phyloP scores from a whole-genome alignment of 2,888 invertebrate genomes.

The Pimpla rufipes region DNA sequence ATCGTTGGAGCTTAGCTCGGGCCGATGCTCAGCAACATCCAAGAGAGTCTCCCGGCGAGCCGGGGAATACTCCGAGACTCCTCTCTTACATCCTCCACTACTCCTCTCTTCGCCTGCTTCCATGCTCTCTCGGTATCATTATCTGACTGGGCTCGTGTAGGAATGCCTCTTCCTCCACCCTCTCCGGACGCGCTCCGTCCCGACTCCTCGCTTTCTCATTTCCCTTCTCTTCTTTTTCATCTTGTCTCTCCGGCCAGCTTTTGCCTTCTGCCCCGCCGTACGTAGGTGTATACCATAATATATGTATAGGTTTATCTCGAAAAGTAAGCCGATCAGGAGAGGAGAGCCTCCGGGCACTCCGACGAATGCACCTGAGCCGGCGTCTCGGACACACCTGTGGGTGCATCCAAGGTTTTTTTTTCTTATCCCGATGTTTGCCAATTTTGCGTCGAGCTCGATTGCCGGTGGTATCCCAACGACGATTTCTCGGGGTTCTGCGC shows the following conservation, averaged over 20 bases:
- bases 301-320: conserved; percentile 38
- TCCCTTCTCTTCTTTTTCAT: conserved; percentile 29
- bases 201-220: conserved; percentile 21
- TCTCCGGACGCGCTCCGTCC: conserved; percentile 44
- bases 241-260: conserved; percentile 17
- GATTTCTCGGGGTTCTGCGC: neutral
- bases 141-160: conserved; percentile 77
- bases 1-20: conserved; percentile 37
- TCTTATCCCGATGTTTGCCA: conserved; percentile 33
- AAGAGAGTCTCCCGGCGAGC: conserved; percentile 24
- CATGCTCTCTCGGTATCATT: conserved; percentile 78
- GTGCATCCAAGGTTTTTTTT: conserved; percentile 40
- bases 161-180: conserved; percentile 74
- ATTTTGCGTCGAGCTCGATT: conserved; percentile 1
- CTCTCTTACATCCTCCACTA: no score
- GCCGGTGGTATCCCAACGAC: neutral
- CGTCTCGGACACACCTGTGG: conserved; percentile 54
- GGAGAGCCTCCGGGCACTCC: conserved; percentile 29
- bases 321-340: conserved; percentile 5
- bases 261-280: conserved; percentile 16
- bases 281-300: conserved; percentile 13
- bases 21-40: conserved; percentile 32
- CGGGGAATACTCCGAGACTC: conserved; percentile 57
- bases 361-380: conserved; percentile 51
- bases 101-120: conserved; percentile 67